Conservation (phyloP, 2,797 vertebrate species). For the Gambusia yucatana region DNA sequence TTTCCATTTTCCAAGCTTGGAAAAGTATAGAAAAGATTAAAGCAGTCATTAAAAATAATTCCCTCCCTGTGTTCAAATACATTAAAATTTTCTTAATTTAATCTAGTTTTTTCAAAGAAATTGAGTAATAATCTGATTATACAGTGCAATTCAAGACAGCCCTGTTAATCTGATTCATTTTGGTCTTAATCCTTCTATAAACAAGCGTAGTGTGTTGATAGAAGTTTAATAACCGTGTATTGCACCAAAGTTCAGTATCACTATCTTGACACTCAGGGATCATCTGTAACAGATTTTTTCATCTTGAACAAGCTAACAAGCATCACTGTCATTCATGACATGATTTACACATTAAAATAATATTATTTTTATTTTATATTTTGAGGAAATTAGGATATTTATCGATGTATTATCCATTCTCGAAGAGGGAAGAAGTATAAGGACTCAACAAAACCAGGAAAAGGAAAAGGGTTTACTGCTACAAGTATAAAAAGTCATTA, state of each 20-base stretch:
- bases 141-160: background rate
- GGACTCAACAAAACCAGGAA: background rate
- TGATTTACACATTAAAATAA: background rate
- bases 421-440: background rate
- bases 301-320: background rate
- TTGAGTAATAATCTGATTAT: background rate
- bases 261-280: background rate
- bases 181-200: background rate
- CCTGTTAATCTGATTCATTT: background rate
- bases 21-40: background rate
- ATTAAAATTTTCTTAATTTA: background rate
- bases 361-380: background rate
- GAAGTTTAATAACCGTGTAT: background rate
- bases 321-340: background rate
- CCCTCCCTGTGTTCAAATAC: background rate
- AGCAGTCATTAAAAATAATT: slow-evolving; percentile 1
- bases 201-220: background rate
- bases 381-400: background rate
- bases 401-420: background rate
- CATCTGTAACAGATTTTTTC: background rate
- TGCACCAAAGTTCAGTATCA: background rate
- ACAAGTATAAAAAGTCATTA: slow-evolving; percentile 9
- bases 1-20: background rate
- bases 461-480: background rate
- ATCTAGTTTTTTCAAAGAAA: background rate